Percentiles rank a stretch among this genome's conserved stretches.
phyloP scores from a whole-genome alignment of 2,888 invertebrate species.

The Oscheius sp. region DNA sequence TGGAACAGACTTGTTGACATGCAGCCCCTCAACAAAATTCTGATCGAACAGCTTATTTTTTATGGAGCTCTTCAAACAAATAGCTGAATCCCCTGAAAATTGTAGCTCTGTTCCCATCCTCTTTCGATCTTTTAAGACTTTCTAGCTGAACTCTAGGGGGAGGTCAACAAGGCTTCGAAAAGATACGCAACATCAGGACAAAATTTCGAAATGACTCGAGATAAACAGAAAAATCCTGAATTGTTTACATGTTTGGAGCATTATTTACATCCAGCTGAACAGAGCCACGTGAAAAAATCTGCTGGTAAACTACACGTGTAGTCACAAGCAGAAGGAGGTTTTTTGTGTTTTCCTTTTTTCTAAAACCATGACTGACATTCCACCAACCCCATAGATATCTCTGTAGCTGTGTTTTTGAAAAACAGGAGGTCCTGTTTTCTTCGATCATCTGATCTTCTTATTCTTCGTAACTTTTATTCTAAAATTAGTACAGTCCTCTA shows the following conservation, averaged over 20 bases:
- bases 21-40: background rate
- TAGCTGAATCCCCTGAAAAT: background rate
- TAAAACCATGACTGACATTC: background rate
- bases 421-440: background rate
- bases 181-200: background rate
- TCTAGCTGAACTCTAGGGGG: too few relatives aligned
- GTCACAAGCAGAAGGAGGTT: background rate
- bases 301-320: slow-evolving; percentile 3
- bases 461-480: background rate
- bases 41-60: background rate
- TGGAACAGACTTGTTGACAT: background rate
- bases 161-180: background rate
- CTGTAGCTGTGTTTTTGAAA: background rate
- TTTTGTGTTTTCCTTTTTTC: background rate
- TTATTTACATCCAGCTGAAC: background rate
- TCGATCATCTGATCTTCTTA: background rate
- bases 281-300: background rate
- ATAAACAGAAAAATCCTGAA: background rate
- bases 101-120: background rate
- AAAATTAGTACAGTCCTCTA: background rate
- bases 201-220: background rate
- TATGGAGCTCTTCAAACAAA: background rate
- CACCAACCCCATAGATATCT: background rate
- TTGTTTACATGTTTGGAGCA: background rate
- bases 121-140: too few relatives aligned